These are phyloP conservation scores for Hydrolagus colliei DNA, from an alignment of 2,797 vertebrate genomes.

Conservation along the genomic window DNA sequence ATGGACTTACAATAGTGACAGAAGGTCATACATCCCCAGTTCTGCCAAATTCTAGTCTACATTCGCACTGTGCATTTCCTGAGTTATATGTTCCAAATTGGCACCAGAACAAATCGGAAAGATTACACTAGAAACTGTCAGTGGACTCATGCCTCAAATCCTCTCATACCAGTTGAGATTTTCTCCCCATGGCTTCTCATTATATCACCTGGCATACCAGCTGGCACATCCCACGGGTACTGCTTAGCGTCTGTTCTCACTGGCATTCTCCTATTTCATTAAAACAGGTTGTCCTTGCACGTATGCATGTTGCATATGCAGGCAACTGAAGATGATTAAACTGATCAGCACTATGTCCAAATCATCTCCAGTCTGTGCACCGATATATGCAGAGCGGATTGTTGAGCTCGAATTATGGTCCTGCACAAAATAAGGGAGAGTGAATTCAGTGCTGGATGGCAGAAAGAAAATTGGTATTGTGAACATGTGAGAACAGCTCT, in stretches of 20 bases:
- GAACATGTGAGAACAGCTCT: too few species aligned
- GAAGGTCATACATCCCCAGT: too few species aligned
- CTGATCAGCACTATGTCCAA: background rate
- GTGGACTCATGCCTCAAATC: background rate
- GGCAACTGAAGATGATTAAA: background rate
- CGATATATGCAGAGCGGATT: too few species aligned
- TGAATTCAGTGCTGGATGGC: too few species aligned
- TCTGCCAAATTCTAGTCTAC: background rate
- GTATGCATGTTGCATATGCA: background rate
- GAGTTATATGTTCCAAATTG: background rate
- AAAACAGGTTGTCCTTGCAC: background rate
- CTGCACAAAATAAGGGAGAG: too few species aligned
- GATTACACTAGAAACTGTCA: background rate
- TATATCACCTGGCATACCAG: background rate
- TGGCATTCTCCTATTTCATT: background rate
- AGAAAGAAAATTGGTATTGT: too few species aligned
- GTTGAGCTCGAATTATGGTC: too few species aligned
- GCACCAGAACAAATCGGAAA: background rate
- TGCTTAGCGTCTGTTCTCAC: background rate
- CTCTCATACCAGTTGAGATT: background rate
- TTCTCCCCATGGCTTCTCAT: background rate
- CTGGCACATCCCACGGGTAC: background rate
- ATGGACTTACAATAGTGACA: too few species aligned
- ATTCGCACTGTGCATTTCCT: background rate
- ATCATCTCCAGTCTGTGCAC: background rate